These are phyloP conservation scores for Papilio demoleus DNA, from an alignment of 2,888 invertebrate genomes.

Conservation along the genomic window DNA sequence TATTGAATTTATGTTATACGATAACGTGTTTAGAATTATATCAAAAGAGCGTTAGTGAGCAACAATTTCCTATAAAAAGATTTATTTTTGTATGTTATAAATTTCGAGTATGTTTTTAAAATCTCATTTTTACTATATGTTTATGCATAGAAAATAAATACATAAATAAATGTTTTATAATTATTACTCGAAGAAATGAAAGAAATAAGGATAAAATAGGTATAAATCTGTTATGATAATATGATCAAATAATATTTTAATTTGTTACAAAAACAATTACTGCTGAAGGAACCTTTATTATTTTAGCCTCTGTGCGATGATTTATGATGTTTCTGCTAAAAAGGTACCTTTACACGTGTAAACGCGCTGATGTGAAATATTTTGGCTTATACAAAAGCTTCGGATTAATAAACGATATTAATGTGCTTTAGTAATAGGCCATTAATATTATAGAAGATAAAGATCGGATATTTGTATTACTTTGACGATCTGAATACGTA, in stretches of 20 bases:
- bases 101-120: background rate
- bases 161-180: too few species aligned
- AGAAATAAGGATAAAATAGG: too few species aligned
- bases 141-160: background rate
- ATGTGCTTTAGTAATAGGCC: conserved; percentile 9
- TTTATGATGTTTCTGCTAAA: conserved; percentile 23
- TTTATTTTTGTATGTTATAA: background rate
- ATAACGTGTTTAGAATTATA: conserved; percentile 40
- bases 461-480: conserved; percentile 6
- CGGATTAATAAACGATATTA: conserved; percentile 20
- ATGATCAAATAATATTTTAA: too few species aligned
- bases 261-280: conserved; percentile 3
- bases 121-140: too few species aligned
- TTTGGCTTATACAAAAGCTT: conserved; percentile 13
- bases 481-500: background rate
- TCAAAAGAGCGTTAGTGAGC: conserved; percentile 36
- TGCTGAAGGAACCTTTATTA: conserved; percentile 27
- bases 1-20: conserved; percentile 28
- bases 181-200: too few species aligned
- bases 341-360: conserved; percentile 17
- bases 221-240: background rate
- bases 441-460: conserved; percentile 20
- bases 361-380: conserved; percentile 21
- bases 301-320: background rate
- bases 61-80: background rate